These are phyloP conservation scores for Troides helena DNA, from an alignment of 2,888 invertebrate genomes.

Conservation along the genomic window DNA sequence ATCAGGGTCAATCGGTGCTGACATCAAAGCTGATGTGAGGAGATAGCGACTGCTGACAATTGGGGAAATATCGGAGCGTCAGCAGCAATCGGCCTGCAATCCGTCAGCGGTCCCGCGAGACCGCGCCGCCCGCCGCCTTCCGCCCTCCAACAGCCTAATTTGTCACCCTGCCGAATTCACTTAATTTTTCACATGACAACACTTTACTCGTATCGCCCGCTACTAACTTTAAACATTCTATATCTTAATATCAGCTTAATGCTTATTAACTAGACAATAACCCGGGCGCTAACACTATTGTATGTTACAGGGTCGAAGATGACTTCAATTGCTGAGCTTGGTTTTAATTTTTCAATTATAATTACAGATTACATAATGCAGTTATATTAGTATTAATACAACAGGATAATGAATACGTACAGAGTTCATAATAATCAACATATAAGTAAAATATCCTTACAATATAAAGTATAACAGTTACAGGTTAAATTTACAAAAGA, in stretches of 20 bases:
- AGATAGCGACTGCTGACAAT: conserved; percentile 19
- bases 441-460: too few relatives aligned
- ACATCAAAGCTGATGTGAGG: conserved; percentile 2
- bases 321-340: too few relatives aligned
- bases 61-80: conserved; percentile 26
- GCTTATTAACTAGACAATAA: too few relatives aligned
- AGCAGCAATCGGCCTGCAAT: conserved; percentile 27
- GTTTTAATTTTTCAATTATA: too few relatives aligned
- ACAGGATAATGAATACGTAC: too few relatives aligned
- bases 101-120: conserved; percentile 48
- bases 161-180: conserved; percentile 35
- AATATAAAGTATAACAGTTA: too few relatives aligned
- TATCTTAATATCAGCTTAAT: neutral
- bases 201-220: conserved; percentile 15
- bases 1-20: neutral
- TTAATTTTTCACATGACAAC: conserved; percentile 29
- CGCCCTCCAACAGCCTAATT: conserved; percentile 40
- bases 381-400: too few relatives aligned
- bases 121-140: conserved; percentile 44
- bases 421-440: too few relatives aligned
- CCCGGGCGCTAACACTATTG: too few relatives aligned
- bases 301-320: too few relatives aligned
- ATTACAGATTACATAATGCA: too few relatives aligned
- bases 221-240: neutral
- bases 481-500: too few relatives aligned